Base-by-base conservation (phyloP, 2,797 vertebrate genomes). In the Peromyscus melanophrys region DNA sequence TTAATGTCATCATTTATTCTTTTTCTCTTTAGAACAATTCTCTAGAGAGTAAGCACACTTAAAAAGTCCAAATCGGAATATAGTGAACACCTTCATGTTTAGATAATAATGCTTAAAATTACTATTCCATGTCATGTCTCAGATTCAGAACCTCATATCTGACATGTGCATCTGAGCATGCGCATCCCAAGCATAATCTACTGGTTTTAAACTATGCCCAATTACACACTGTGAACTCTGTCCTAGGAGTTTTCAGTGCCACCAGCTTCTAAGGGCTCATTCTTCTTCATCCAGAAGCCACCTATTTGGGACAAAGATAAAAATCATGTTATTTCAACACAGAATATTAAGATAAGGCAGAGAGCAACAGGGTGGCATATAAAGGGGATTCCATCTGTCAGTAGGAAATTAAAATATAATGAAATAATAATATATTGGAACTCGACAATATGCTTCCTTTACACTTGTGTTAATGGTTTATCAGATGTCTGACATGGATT, bases 331-430 rank as follows among this genome's bases (percentile, higher is more conserved):
- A 94, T 90, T 96, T 95, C 71, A 89, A 80, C 5, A 73, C n/a
- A 76, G 29, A 96, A 92, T 94, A 89, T 96, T 93, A 76, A 95
- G 80, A 87, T 65, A 9, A 55, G 8, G 0, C 63, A 76, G 78
- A 61, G 80, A 87, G 82, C 57, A 94, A 80, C 37, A 96, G 57
- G 37, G 43, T 97, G 88, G 75, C 89, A 89, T 86, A 94, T 86
- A 94, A 92, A 96, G 14, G 67, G 16, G 40, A 90, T 94, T 96
- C 85, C 85, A 97, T 91, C 95, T 98, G 73, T 87, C 77, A 92
- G 95, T 96, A 85, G 57, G n/a, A 97, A 95, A 93, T 96, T 81
- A 91, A 97, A 92, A 94, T 94, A 96, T 94, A 92, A 95, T 95
- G 93, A 95, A 95, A 96, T 95, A 96, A 84, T 97, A 96, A 93